These are phyloP conservation scores for Megastigmus dorsalis DNA, from an alignment of 2,888 invertebrate genomes.

Conservation along the genomic window DNA sequence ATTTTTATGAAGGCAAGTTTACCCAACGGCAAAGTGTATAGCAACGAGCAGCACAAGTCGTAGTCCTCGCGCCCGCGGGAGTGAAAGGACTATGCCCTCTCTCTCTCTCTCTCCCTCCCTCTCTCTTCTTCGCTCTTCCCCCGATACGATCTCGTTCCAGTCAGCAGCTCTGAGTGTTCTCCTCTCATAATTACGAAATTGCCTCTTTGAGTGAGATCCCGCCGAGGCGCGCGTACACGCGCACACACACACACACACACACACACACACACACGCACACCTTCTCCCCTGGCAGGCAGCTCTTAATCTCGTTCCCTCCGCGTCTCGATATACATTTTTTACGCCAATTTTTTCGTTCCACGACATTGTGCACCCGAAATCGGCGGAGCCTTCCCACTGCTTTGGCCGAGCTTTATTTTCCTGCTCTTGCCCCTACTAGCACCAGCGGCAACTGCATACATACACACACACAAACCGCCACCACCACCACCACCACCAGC, in stretches of 20 bases:
- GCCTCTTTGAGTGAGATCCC: slow-evolving; percentile 61
- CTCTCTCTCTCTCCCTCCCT: not conserved
- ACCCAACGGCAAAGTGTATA: too few relatives aligned
- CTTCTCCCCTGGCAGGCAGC: too few relatives aligned
- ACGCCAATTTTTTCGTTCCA: not conserved
- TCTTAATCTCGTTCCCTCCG: not conserved
- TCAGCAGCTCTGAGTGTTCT: slow-evolving; percentile 63
- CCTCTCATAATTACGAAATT: slow-evolving; percentile 73
- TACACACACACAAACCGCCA: too few relatives aligned
- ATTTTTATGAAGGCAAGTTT: not conserved
- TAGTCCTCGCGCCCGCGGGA: not conserved
- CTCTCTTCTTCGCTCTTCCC: not conserved
- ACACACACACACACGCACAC: not conserved
- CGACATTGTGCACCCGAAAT: slow-evolving; percentile 26
- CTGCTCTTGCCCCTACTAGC: not conserved
- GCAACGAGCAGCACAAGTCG: not conserved
- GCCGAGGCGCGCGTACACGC: not conserved
- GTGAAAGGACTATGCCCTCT: not conserved
- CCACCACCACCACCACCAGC: not conserved
- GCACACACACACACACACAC: not conserved
- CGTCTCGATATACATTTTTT: slow-evolving; percentile 24
- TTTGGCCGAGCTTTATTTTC: not conserved
- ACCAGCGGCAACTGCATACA: too few relatives aligned
- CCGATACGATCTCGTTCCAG: slow-evolving; percentile 70
- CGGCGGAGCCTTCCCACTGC: slow-evolving; percentile 8